Evolutionary conservation across 2,888 invertebrate genomes (phyloP), one percentile per base, ranked within the genome.

Genomic region (Muscina levida): DNA sequence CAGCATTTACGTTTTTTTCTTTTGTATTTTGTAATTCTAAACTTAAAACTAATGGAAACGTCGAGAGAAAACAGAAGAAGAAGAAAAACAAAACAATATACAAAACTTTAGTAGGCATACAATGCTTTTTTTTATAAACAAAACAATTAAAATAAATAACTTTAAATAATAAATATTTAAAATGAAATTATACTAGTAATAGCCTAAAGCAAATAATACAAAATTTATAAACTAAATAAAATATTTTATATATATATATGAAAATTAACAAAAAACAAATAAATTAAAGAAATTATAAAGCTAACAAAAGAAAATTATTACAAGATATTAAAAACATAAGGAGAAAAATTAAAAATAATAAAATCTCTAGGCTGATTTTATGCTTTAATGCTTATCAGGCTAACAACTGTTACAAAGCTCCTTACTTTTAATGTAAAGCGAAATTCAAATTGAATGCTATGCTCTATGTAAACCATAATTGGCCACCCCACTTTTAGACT

Each of bases 81-180:
- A 65, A 51, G 22, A 73, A 78, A 59, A 77, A 39, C 67, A 62
- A 72, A 56, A 51, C 11, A 72, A 24, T 24, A 19, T 48, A 44
- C n/a, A n/a, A n/a, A n/a, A 39, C 51, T 53, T 39, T 53, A 62
- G 62, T 62, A 59, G 66, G 80, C 80, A 81, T 81, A 66, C 37
- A 80, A 82, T 72, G 80, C 75, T 77, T 77, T 77, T n/a, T 77
- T 66, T 5, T 8, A 75, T 80, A 77, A 77, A 75, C 11, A 53
- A 53, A 53, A 22, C 6, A 17, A 48, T 5, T 3, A 22, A 44
- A 44, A 31, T 31, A 31, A 31, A 31, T 3, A 31, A 48, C 13
- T 15, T 15, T 44, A 15, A 48, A 48, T 51, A 19, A 51, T 51
- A 22, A 51, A 51, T 51, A 19, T 22, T 19, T 19, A 17, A 51